Conservation (phyloP, 2,797 vertebrate genomes). For the Phrynocephalus forsythii region DNA sequence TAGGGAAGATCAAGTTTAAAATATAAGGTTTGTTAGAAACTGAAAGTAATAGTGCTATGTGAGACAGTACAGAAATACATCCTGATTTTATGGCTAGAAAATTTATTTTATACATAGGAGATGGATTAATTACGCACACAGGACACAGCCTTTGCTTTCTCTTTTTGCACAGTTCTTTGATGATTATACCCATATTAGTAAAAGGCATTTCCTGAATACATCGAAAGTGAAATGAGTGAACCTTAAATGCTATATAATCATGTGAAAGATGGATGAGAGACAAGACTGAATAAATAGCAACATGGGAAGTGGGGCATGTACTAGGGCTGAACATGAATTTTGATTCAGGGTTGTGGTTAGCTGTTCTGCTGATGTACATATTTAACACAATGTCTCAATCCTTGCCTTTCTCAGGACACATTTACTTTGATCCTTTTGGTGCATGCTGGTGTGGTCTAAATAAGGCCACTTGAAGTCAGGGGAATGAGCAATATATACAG, state of each 20-base stretch:
- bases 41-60: not conserved
- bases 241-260: not conserved
- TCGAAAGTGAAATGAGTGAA: constrained; percentile 1
- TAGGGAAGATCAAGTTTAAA: constrained; percentile 7
- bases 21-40: not conserved
- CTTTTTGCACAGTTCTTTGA: not conserved
- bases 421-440: no score
- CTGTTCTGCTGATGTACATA: not conserved
- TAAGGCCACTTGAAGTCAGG: no score
- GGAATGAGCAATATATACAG: no score
- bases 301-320: not conserved
- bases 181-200: constrained; percentile 9
- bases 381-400: not conserved
- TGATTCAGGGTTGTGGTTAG: not conserved
- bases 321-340: not conserved
- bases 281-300: not conserved
- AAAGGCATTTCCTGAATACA: constrained; percentile 16
- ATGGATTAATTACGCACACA: constrained; percentile 3
- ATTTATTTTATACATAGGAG: constrained; percentile 5
- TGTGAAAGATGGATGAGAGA: not conserved
- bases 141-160: not conserved
- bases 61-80: constrained; percentile 9
- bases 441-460: no score
- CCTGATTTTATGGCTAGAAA: not conserved
- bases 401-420: no score